Evolutionary conservation across 2,797 vertebrate genomes (phyloP).

Genomic region (Pantherophis vulpinus): DNA sequence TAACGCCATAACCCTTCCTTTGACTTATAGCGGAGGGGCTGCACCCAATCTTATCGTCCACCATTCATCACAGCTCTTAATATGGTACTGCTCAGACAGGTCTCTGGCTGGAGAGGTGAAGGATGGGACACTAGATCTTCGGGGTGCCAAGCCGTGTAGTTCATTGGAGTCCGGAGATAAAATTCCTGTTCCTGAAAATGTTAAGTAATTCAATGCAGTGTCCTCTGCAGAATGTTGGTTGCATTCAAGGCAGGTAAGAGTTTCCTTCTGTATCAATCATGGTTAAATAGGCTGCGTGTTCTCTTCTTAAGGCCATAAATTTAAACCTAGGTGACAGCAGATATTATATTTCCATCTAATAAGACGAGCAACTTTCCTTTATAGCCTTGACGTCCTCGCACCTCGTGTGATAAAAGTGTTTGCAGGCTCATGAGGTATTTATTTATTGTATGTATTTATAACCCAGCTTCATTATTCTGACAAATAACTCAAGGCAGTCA

Average conservation of each 20-base stretch:
- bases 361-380: not conserved
- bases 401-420: not conserved
- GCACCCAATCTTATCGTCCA: not conserved
- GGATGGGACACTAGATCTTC: not conserved
- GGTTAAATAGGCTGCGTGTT: not conserved
- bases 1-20: not conserved
- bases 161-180: not conserved
- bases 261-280: not conserved
- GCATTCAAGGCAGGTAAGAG: not conserved
- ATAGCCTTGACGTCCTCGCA: not conserved
- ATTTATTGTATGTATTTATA: not conserved
- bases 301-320: not conserved
- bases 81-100: not conserved
- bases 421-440: not conserved
- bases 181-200: not conserved
- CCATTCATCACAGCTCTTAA: not conserved
- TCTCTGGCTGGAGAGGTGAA: not conserved
- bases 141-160: not conserved
- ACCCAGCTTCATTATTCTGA: not conserved
- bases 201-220: not conserved
- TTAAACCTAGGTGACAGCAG: not conserved
- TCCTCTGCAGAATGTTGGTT: not conserved
- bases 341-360: not conserved
- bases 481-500: not conserved
- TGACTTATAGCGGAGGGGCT: not conserved